Evolutionary conservation across 2,888 invertebrate genomes (phyloP), one percentile per base, ranked within the genome.

Genomic region (Lissonota sp.): DNA sequence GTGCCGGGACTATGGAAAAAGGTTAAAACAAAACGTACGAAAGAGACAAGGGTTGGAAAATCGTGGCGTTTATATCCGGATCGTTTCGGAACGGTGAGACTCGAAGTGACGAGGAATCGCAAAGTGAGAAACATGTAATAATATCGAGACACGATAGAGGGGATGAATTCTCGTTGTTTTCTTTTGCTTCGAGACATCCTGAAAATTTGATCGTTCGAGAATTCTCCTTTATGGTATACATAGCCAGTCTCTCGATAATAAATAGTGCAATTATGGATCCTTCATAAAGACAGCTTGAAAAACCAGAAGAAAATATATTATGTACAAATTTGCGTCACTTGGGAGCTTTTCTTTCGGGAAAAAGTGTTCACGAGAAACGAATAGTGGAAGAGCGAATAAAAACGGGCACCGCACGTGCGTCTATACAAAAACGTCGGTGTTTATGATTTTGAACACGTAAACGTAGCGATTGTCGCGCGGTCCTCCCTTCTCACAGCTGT

Each of bases 401-500:
- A 88, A 87, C 86, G 85, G 83, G 82, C 84, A 85, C 84, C 89
- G 88, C 26, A 26, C 90, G 88, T 89, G 89, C 86, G 83, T 86
- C 86, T 87, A 88, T 88, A 26, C 26, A 88, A 87, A 46, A 53
- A n/a, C 46, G 37, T 86, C 84, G 46, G 86, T 91, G 89, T 90
- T 91, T 91, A 88, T 91, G 88, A 91, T 91, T 91, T 89, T 88
- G 87, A 85, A 89, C 91, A 91, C 90, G 91, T 91, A 91, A 26
- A 26, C 26, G 26, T 26, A 26, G 26, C 26, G 26, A 26, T 26
- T 26, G 26, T 26, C 26, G 26, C 26, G 1, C 26, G 26, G 1
- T 26, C 26, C 26, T 26, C 26, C 26, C 26, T 26, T 53, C 14
- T 14, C 12, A 53, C 14, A 14, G 6, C 51, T 14, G 53, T 14